Conservation (phyloP, 2,113 vertebrate species). For the cat (Felis catus) region DNA sequence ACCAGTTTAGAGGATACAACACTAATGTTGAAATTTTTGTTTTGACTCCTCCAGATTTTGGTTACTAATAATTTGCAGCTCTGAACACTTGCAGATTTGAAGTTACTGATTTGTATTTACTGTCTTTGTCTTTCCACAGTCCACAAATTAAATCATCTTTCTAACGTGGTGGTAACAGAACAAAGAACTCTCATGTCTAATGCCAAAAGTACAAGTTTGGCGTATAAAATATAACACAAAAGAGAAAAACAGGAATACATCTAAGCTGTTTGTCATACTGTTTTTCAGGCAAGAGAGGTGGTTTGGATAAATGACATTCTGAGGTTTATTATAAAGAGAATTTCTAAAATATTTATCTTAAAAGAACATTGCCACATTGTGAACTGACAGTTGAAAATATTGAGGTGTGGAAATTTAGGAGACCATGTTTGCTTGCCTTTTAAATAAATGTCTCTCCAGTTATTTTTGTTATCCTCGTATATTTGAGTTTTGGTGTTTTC, state of each 20-base stretch:
- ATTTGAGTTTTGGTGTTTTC: constrained; percentile 13
- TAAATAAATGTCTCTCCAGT: not conserved
- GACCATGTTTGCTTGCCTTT: constrained; percentile 29
- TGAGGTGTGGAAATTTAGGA: not conserved
- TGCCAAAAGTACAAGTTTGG: constrained; percentile 17
- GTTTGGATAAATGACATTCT: not conserved
- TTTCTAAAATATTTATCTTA: not conserved
- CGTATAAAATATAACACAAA: not conserved
- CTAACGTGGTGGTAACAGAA: constrained; percentile 5
- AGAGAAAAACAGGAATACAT: constrained; percentile 6
- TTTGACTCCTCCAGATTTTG: not conserved
- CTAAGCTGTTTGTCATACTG: not conserved
- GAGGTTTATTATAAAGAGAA: not conserved
- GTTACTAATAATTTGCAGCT: not conserved
- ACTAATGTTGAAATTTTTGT: not conserved
- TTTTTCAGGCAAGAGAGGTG: not conserved
- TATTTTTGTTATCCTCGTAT: not conserved
- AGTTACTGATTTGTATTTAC: not conserved
- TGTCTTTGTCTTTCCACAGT: not conserved
- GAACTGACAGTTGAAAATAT: not conserved
- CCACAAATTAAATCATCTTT: constrained; percentile 27
- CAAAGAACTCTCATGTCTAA: not conserved
- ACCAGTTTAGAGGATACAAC: not conserved
- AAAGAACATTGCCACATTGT: not conserved
- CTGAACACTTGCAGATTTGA: not conserved